Evolutionary conservation across 2,888 invertebrate species (phyloP).

Genomic region (Drosophila buzzatii): DNA sequence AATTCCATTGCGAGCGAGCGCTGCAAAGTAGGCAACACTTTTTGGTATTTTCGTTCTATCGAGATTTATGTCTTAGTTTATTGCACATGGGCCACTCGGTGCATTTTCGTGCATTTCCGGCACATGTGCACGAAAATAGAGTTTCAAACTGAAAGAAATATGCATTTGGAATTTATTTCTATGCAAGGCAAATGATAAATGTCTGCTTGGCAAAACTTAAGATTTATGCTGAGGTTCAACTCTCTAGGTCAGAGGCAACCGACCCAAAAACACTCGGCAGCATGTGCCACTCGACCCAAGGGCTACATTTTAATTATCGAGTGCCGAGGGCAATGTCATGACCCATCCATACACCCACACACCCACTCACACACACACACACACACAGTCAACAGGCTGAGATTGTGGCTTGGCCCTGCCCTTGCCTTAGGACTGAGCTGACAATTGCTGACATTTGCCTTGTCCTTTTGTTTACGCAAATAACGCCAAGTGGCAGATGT

Average conservation of each 20-base stretch:
- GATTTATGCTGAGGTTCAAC: slow-evolving; percentile 48
- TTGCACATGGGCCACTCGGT: slow-evolving; percentile 23
- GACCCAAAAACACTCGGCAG: slow-evolving; percentile 15
- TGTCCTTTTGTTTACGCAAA: slow-evolving; percentile 61
- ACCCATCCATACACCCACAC: slow-evolving; percentile 14
- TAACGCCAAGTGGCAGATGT: slow-evolving; percentile 60
- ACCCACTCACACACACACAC: slow-evolving; percentile 12
- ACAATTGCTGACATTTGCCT: slow-evolving; percentile 56
- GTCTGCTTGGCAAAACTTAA: slow-evolving; percentile 6
- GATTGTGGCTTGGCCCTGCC: background rate
- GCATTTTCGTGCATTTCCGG: background rate
- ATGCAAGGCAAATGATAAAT: slow-evolving; percentile 32
- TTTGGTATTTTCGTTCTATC: background rate
- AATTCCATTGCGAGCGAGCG: background rate
- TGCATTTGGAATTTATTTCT: slow-evolving; percentile 44
- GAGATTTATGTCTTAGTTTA: slow-evolving; percentile 51
- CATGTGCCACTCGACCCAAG: slow-evolving; percentile 23
- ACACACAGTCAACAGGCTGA: slow-evolving; percentile 13
- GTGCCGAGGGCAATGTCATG: slow-evolving; percentile 49
- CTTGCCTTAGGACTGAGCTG: background rate
- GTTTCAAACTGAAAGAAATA: slow-evolving; percentile 12
- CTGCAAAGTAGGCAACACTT: slow-evolving; percentile 13
- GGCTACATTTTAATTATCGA: slow-evolving; percentile 56
- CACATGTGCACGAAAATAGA: slow-evolving; percentile 35
- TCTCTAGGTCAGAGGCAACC: slow-evolving; percentile 44